phyloP scores from a whole-genome alignment of 2,113 vertebrate species.

The Felis catus region F.catus_Fca126_mat1.0 CM031411.1:110878501-110879000 shows the following conservation, averaged over 20 bases:
- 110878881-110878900: not conserved
- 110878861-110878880: not conserved
- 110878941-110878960: not conserved
- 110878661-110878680: conserved; percentile 2
- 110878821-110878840: not conserved
- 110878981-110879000: conserved; percentile 53
- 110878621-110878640: not conserved
- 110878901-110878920: not conserved
- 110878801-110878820: conserved; percentile 8
- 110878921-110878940: conserved; percentile 36
- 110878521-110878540: not conserved
- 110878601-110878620: conserved; percentile 14
- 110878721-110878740: conserved; percentile 22
- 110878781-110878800: not conserved
- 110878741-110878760: not conserved
- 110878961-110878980: conserved; percentile 7
- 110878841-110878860: not conserved
- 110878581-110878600: conserved; percentile 6
- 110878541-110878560: not conserved
- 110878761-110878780: conserved; percentile 30
- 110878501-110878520: not conserved
- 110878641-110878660: not conserved
- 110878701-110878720: conserved; percentile 12
- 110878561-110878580: conserved; percentile 21
- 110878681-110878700: conserved; percentile 50